phyloP scores from a whole-genome alignment of 2,113 vertebrate genomes.

The Dendropsophus ebraccatus region DNA sequence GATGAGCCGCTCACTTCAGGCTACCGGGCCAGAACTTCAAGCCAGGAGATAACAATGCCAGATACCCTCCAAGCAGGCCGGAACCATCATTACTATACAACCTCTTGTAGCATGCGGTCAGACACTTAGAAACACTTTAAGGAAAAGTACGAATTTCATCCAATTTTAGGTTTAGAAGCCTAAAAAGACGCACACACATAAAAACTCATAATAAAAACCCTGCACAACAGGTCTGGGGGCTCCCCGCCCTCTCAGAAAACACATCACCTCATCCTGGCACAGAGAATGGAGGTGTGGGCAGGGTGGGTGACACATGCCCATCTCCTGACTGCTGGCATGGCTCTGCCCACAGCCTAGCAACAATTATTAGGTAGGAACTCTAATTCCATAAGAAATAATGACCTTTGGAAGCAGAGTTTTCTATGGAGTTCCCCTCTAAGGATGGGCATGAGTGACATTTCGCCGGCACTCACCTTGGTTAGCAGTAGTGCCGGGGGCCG shows the following conservation, averaged over 20 bases:
- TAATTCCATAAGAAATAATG: too few relatives aligned
- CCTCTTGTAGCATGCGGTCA: too few relatives aligned
- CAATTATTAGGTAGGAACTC: too few relatives aligned
- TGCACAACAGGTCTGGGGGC: too few relatives aligned
- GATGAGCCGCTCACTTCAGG: too few relatives aligned
- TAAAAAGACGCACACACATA: not conserved
- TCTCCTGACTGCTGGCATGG: not conserved
- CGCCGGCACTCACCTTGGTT: slow-evolving; percentile 9
- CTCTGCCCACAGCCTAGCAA: not conserved
- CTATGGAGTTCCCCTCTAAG: not conserved
- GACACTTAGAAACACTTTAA: too few relatives aligned
- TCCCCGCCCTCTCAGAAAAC: not conserved
- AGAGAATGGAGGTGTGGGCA: too few relatives aligned
- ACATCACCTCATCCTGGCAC: not conserved
- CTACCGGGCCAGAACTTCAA: not conserved
- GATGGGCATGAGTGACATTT: not conserved
- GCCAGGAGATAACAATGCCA: too few relatives aligned
- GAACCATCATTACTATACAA: too few relatives aligned
- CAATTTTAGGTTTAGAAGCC: too few relatives aligned
- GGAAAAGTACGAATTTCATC: too few relatives aligned
- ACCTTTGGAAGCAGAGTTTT: not conserved
- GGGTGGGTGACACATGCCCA: not conserved
- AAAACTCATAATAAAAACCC: not conserved
- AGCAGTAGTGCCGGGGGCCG: not conserved
- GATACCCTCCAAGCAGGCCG: too few relatives aligned